These are phyloP conservation scores for Scomber colias DNA, from an alignment of 2,113 vertebrate genomes.

Conservation along the genomic window DNA sequence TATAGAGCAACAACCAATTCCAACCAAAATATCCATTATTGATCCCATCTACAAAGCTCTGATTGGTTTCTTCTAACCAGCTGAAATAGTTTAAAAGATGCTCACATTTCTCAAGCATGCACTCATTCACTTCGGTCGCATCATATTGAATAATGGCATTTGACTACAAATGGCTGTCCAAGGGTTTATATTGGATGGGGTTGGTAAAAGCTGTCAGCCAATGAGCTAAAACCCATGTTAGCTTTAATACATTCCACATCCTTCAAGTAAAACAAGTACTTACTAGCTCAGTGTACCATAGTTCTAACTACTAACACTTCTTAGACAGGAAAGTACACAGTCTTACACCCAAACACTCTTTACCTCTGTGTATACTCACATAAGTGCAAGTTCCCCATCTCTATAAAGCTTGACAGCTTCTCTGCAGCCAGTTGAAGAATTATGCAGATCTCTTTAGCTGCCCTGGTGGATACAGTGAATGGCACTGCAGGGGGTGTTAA, in stretches of 20 bases:
- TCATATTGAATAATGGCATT: too few species aligned
- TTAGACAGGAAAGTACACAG: background rate
- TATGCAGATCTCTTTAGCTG: conserved; percentile 33
- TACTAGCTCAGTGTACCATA: background rate
- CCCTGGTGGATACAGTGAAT: conserved; percentile 21
- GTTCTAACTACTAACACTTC: background rate
- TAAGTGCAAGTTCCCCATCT: background rate
- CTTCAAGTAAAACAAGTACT: background rate
- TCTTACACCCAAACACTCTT: conserved; percentile 15
- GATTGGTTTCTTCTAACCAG: too few species aligned
- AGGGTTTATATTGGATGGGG: too few species aligned
- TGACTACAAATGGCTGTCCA: too few species aligned
- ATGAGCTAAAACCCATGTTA: background rate
- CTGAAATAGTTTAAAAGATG: too few species aligned
- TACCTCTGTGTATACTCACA: background rate
- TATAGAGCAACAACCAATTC: too few species aligned
- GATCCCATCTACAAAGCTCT: too few species aligned
- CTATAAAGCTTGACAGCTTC: conserved; percentile 27
- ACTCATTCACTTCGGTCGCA: too few species aligned
- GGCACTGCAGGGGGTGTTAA: conserved; percentile 41
- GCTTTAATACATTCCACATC: background rate
- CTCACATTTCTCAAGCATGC: too few species aligned
- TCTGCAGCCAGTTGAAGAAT: conserved; percentile 33
- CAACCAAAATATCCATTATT: too few species aligned
- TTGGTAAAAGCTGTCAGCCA: background rate